Base-by-base conservation (phyloP, 1,140 invertebrate genomes). In the Listronotus bonariensis region DNA sequence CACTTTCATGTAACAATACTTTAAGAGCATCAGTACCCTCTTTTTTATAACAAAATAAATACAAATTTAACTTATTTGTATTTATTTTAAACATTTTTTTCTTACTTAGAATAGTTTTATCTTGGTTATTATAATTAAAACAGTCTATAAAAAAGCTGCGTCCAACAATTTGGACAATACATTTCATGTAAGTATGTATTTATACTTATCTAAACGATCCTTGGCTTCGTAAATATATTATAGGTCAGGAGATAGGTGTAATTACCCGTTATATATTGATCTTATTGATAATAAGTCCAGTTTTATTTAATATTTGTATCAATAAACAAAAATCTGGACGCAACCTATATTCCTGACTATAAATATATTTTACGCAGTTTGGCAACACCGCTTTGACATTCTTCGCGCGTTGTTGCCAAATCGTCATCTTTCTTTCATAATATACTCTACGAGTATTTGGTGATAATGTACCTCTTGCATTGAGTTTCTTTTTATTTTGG, bases 1-100 rank as follows among this genome's bases (percentile, higher is more conserved):
- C 57, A 60, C 57, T 60, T 36, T 60, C 17, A 57, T 60, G 57
- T 60, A 60, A 60, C 57, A 60, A 60, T 60, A 60, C 45, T 60
- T 40, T 41, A 51, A 31, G 43, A 58, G 45, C 34, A 26, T 26
- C 1, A 26, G 20, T 26, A 26, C 40, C 41, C 18, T 55, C 18
- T n/a, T 10, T 20, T 26, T 18, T 54, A 15, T 10, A 26, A 26
- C 20, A 26, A 26, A 26, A 58, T 51, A 60, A 60, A 51, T 60
- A 60, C 36, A 60, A 49, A 51, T 26, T 52, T 52, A 3, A 36
- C 31, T 32, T n/a, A 11, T 52, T 20, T n/a, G 34, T 36, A 52
- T 52, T 52, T 14, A 38, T 17, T 48, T 48, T 20, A 3, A 48
- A 48, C 55, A 36, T 55, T 55, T 40, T 53, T 31, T 36, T 53